Conservation (phyloP, 2,797 vertebrate species). For the Bryconaethiops microstoma region DNA sequence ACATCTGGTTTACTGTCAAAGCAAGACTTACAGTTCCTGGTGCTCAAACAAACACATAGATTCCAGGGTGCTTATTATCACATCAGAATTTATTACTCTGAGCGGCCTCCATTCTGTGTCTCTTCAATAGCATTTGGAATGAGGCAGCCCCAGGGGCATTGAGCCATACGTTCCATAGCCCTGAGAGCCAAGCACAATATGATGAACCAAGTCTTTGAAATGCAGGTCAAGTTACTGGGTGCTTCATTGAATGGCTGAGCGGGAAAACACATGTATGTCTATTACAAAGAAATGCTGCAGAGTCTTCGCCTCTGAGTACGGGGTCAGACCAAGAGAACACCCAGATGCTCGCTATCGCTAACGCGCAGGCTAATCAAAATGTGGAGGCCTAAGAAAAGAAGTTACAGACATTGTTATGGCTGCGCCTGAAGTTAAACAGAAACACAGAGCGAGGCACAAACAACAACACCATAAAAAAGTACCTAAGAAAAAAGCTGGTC, state of each 20-base stretch:
- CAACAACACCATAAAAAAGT: slow-evolving; percentile 63
- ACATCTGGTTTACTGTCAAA: slow-evolving; percentile 18
- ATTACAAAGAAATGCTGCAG: background rate
- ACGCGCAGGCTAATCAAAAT: slow-evolving; percentile 47
- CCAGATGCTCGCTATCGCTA: slow-evolving; percentile 22
- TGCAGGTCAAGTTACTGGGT: slow-evolving; percentile 66
- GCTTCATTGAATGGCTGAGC: slow-evolving; percentile 67
- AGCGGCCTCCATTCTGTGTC: slow-evolving; percentile 19
- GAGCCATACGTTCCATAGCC: slow-evolving; percentile 63
- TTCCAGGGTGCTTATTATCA: slow-evolving; percentile 38
- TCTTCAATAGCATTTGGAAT: slow-evolving; percentile 30
- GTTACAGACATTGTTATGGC: slow-evolving; percentile 67
- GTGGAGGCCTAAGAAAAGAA: slow-evolving; percentile 69
- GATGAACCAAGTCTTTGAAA: slow-evolving; percentile 53
- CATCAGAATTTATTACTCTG: slow-evolving; percentile 37
- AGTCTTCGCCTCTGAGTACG: background rate
- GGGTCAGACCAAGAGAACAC: slow-evolving; percentile 4
- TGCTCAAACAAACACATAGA: background rate
- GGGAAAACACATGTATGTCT: slow-evolving; percentile 62
- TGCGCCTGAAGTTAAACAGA: slow-evolving; percentile 71
- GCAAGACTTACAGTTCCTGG: slow-evolving; percentile 1
- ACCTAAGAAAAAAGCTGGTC: slow-evolving; percentile 60
- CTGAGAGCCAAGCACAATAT: slow-evolving; percentile 60
- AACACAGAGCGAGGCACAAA: slow-evolving; percentile 31
- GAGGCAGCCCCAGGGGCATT: slow-evolving; percentile 8